These are phyloP conservation scores for Protobothrops mucrosquamatus DNA, from an alignment of 2,113 vertebrate genomes.

Conservation along the genomic window DNA sequence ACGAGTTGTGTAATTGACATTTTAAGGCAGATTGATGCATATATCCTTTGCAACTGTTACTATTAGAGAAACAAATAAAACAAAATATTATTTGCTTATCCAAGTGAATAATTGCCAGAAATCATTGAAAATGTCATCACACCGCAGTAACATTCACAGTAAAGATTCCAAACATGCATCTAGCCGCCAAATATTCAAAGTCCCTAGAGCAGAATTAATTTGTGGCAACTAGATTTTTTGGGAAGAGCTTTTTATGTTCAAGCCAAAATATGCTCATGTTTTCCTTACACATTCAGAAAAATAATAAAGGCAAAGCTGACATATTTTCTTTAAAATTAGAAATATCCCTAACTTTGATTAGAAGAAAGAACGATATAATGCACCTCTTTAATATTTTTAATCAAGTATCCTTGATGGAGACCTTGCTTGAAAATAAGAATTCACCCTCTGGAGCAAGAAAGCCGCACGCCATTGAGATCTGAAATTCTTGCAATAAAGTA, in stretches of 20 bases:
- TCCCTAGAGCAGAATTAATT: not conserved
- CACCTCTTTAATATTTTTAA: slow-evolving; percentile 36
- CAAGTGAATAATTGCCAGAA: slow-evolving; percentile 11
- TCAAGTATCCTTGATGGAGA: slow-evolving; percentile 38
- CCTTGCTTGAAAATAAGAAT: slow-evolving; percentile 27
- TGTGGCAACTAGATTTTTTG: slow-evolving; percentile 38
- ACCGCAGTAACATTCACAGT: slow-evolving; percentile 17
- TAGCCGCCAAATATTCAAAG: not conserved
- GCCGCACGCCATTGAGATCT: slow-evolving; percentile 14
- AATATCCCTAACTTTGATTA: slow-evolving; percentile 11
- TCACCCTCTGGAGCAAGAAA: slow-evolving; percentile 25
- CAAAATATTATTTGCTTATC: not conserved
- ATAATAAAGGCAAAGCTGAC: slow-evolving; percentile 44
- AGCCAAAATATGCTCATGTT: slow-evolving; percentile 18
- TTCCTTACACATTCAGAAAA: slow-evolving; percentile 37
- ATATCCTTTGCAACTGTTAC: not conserved
- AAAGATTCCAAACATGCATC: not conserved
- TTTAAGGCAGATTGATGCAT: not conserved
- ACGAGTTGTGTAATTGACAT: not conserved
- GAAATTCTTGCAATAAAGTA: slow-evolving; percentile 23
- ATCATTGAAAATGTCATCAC: slow-evolving; percentile 9
- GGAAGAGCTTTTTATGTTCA: slow-evolving; percentile 30
- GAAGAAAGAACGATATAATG: not conserved
- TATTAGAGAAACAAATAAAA: not conserved
- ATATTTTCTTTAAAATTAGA: slow-evolving; percentile 43